Evolutionary conservation across 1,140 invertebrate species (phyloP), one percentile per base, ranked within the genome.

Genomic region (Drosophila nasuta): DNA sequence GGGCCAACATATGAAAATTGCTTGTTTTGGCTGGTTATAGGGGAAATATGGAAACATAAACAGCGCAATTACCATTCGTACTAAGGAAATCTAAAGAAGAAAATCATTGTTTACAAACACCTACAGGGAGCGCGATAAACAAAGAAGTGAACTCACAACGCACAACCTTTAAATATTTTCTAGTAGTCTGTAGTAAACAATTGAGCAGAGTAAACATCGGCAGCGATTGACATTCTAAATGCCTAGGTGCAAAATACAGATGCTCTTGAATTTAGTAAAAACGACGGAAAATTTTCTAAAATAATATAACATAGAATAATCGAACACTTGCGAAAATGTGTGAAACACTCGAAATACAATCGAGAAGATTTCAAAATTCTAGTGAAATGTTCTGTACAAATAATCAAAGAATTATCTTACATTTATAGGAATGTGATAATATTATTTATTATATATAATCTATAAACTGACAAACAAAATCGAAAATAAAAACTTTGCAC

Each of bases 101-200:
- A 30, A 38, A 62, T 38, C 35, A 38, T 49, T 69, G 57, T 74
- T 69, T 74, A 62, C 20, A 73, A 73, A 59, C 48, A 73, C 28
- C 8, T n/a, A 5, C 33, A 20, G 20, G 20, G 20, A 25, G 4
- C 25, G 2, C 38, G 8, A 20, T 57, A 72, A 41, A 48, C 41
- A 68, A 46, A 15, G 13, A 13, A 25, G 1, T 15, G 25, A 43
- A 38, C 20, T 33, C 5, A 33, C 5, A 5, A 33, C 35, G 10
- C 35, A 25, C 35, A 65, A 51, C 38, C 57, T 33, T 56, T 20
- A 28, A 57, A 52, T 54, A 66, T 62, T 62, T 25, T 38, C 41
- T 20, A 69, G 41, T 69, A 62, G 65, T 56, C 38, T 52, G 30
- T 69, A 25, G 71, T 69, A 74, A 74, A 74, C 65, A 74, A 49